Evolutionary conservation across 2,113 vertebrate genomes (phyloP).

Genomic region (Onychostruthus taczanowskii): DNA sequence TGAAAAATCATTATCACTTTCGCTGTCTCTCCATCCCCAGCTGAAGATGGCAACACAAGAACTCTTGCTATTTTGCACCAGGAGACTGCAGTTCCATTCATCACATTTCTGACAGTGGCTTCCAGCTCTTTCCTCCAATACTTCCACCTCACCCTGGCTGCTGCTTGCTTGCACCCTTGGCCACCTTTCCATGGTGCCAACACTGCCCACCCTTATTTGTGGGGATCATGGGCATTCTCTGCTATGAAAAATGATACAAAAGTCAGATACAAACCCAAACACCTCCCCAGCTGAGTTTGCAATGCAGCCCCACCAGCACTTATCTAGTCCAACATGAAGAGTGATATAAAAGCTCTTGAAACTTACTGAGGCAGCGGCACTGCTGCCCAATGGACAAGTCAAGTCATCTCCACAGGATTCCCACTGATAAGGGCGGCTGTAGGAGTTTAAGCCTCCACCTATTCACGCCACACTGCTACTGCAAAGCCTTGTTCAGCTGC

Average conservation of each 20-base stretch:
- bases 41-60: not conserved
- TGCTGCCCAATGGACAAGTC: not conserved
- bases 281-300: not conserved
- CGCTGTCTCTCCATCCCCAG: not conserved
- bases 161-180: not conserved
- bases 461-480: not conserved
- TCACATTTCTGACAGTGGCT: not conserved
- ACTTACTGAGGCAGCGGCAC: not conserved
- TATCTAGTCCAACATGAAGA: not conserved
- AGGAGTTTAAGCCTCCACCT: constrained; percentile 8
- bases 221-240: not conserved
- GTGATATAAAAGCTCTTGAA: not conserved
- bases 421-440: not conserved
- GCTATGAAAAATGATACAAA: not conserved
- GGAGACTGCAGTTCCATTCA: not conserved
- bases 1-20: not conserved
- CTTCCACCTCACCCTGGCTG: not conserved
- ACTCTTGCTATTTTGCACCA: not conserved
- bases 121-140: not conserved
- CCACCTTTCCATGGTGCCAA: not conserved
- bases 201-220: not conserved
- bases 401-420: not conserved
- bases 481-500: constrained; percentile 27
- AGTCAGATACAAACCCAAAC: not conserved
- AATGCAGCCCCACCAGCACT: not conserved